These are phyloP conservation scores for Prorops nasuta DNA, from an alignment of 1,140 invertebrate genomes.

Conservation along the genomic window DNA sequence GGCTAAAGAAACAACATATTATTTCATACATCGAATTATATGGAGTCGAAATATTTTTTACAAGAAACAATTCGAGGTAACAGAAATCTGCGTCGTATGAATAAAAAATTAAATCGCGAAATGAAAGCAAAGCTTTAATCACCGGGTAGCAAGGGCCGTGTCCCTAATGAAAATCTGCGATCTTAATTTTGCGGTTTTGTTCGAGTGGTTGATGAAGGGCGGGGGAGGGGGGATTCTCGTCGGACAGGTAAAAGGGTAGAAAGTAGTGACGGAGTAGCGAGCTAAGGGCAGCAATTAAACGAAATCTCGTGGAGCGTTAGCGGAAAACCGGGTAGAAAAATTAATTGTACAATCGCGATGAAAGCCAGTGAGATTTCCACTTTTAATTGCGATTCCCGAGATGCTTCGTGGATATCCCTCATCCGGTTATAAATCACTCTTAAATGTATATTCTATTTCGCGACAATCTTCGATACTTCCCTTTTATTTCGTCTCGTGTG, in stretches of 20 bases:
- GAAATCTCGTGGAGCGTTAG: slow-evolving; percentile 24
- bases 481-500: too few species aligned
- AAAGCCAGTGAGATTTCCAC: slow-evolving; percentile 23
- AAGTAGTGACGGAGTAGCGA: background rate
- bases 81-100: too few species aligned
- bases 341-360: slow-evolving; percentile 24
- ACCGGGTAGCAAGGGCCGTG: slow-evolving; percentile 3
- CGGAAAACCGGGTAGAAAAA: slow-evolving; percentile 18
- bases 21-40: too few species aligned
- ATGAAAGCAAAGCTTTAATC: slow-evolving; percentile 23
- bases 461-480: too few species aligned
- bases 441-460: too few species aligned
- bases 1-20: too few species aligned
- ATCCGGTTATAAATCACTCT: slow-evolving; percentile 7
- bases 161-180: slow-evolving; percentile 26
- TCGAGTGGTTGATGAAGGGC: background rate
- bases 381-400: slow-evolving; percentile 28
- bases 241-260: slow-evolving; percentile 4
- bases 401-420: slow-evolving; percentile 10
- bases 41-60: too few species aligned
- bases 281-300: slow-evolving; percentile 25
- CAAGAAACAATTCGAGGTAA: too few species aligned
- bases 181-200: slow-evolving; percentile 23
- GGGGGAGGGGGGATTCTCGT: slow-evolving; percentile 1
- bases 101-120: slow-evolving; percentile 24